These are phyloP conservation scores for Gymnosoma rotundatum DNA, from an alignment of 2,888 invertebrate species.

Conservation along the genomic window DNA sequence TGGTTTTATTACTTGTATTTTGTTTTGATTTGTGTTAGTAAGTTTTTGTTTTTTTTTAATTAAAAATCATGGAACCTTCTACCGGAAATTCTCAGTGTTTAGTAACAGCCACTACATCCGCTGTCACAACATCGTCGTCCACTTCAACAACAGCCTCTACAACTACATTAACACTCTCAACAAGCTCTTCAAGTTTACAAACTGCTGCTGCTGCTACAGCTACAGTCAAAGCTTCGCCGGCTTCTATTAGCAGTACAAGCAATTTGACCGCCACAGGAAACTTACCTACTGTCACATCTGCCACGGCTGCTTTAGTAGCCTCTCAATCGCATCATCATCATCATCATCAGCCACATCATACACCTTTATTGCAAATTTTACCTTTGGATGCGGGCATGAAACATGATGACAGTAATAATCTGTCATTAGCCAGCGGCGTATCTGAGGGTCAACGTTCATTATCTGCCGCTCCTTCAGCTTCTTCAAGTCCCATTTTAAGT, in stretches of 20 bases:
- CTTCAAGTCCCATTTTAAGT: constrained; percentile 82
- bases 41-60: constrained; percentile 25
- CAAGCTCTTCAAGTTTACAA: constrained; percentile 55
- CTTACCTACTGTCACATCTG: constrained; percentile 55
- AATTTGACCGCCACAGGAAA: constrained; percentile 61
- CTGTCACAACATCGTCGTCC: constrained; percentile 58
- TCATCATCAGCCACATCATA: constrained; percentile 58
- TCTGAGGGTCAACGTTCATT: constrained; percentile 80
- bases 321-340: constrained; percentile 45
- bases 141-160: constrained; percentile 54
- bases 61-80: constrained; percentile 72
- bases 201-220: constrained; percentile 36
- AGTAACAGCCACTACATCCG: constrained; percentile 68
- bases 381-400: constrained; percentile 60
- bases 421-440: constrained; percentile 77
- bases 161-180: constrained; percentile 47
- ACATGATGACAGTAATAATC: constrained; percentile 78
- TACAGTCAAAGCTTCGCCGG: constrained; percentile 67
- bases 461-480: constrained; percentile 81
- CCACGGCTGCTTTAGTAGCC: constrained; percentile 17
- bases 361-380: constrained; percentile 63
- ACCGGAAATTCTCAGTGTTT: constrained; percentile 71
- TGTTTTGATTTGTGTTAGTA: constrained; percentile 30
- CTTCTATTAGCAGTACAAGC: constrained; percentile 71
- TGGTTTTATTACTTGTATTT: constrained; percentile 41